Base-by-base conservation (phyloP, 2,888 invertebrate species). In the Girardia tigrina region DNA sequence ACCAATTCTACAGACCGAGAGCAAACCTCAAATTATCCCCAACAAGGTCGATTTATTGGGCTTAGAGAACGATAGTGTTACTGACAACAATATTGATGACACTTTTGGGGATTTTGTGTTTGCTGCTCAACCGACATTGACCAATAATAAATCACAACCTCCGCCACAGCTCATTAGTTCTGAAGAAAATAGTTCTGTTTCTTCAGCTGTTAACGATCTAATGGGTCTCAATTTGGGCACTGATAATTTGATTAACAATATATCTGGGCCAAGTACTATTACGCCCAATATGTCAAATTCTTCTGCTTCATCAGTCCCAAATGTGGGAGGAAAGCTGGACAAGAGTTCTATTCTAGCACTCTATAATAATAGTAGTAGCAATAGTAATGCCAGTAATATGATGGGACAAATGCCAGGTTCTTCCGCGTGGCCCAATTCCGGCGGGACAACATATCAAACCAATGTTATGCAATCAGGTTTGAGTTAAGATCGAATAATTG, bases 331-430 rank as follows among this genome's bases (percentile, higher is more conserved):
- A 23, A 56, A 56, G 23, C 56, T 56, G 20, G 56, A 56, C n/a
- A 56, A 56, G 23, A 56, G 56, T 56, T 56, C 56, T 4, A 56
- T 56, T 56, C 56, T 56, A 20, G 56, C 56, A 20, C 56, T 56
- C n/a, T 56, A 56, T 56, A 56, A 56, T 56, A 56, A 56, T n/a
- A 56, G 56, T 16, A n/a, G n/a, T n/a, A n/a, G n/a, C n/a, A n/a
- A n/a, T n/a, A 56, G n/a, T 16, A 56, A 4, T 2, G 23, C 8
- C 23, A n/a, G 8, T n/a, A 56, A 56, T 56, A 23, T 16, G 6
- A 56, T 56, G 56, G 56, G 56, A 8, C 56, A 56, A 56, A 8
- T 56, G 56, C 4, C 56, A 4, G 23, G 23, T 23, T n/a, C 4
- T 20, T 56, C 56, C 4, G 23, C n/a, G 8, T 56, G 56, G 56